phyloP scores from a whole-genome alignment of 2,113 vertebrate genomes.

The Steatornis caripensis region DNA sequence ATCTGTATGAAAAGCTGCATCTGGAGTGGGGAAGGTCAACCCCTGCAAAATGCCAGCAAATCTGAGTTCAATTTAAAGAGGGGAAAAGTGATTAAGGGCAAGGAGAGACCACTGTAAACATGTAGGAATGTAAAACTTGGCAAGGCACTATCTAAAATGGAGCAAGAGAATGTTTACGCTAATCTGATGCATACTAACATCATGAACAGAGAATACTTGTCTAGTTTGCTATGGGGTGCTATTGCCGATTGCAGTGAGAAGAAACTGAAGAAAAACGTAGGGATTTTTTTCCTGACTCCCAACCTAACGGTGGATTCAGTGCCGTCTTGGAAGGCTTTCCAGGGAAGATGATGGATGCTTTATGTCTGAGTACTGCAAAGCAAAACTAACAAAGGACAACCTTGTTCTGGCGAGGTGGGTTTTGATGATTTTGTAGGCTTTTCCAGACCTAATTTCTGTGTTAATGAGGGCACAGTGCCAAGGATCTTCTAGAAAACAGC shows the following conservation, averaged over 20 bases:
- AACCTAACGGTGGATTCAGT: not conserved
- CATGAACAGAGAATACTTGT: constrained; percentile 15
- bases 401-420: not conserved
- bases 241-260: not conserved
- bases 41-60: constrained; percentile 32
- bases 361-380: not conserved
- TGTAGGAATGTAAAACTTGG: constrained; percentile 58
- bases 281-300: not conserved
- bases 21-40: constrained; percentile 7
- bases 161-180: constrained; percentile 41
- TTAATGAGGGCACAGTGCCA: not conserved
- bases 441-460: not conserved
- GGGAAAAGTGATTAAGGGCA: constrained; percentile 35
- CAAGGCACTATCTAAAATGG: constrained; percentile 21
- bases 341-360: not conserved
- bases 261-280: not conserved
- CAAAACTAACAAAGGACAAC: not conserved
- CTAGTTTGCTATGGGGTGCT: not conserved
- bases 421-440: not conserved
- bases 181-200: constrained; percentile 32
- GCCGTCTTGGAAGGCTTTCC: not conserved
- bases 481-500: not conserved
- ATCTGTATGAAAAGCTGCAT: constrained; percentile 46
- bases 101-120: constrained; percentile 54
- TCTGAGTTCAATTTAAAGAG: constrained; percentile 50